Evolutionary conservation across 2,113 vertebrate genomes (phyloP), one percentile per base, ranked within the genome.

Genomic region (Chelonoidis abingdonii): DNA sequence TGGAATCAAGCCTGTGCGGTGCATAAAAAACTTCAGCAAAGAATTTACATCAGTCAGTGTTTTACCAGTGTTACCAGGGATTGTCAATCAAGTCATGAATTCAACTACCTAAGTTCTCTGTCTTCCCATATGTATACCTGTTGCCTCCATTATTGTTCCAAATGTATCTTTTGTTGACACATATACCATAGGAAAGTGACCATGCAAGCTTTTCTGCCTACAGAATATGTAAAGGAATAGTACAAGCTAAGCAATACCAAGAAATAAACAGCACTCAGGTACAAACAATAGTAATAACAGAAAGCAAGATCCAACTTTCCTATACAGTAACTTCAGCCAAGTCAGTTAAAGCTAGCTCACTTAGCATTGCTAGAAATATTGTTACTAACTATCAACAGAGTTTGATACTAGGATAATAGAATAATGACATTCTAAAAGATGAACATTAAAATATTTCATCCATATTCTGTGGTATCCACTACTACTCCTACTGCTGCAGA

Each of bases 71-170:
- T 72, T 72, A 38, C 65, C 9, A 72, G 65, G 21, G n/a, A 10
- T 65, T 65, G 25, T 52, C 0, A 2, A 12, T 75, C 14, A 8
- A 44, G 8, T 19, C n/a, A 72, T 72, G 65, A 72, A 38, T 38
- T 72, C 65, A 72, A 1, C 13, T 47, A 50, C 0, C 1, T 49
- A 5, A 49, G 44, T 24, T 8, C 0, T 1, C 25, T 57, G 56
- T 84, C 78, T 59, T 8, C 27, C 35, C 19, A 2, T 0, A 0
- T 50, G 19, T 84, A 2, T 69, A 75, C 21, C 25, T 92, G 10
- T 35, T 86, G 52, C 56, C 24, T 76, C 19, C 50, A 14, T 49
- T 69, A 38, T 6, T 76, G 9, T 62, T 93, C 83, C 17, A 86
- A 54, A 87, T 9, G 7, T 54, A 44, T 25, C 10, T 27, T 56